Percentiles rank a stretch among this genome's conserved stretches.
Conservation (phyloP, 2,888 invertebrate genomes). For the Epistrophella euchroma region DNA sequence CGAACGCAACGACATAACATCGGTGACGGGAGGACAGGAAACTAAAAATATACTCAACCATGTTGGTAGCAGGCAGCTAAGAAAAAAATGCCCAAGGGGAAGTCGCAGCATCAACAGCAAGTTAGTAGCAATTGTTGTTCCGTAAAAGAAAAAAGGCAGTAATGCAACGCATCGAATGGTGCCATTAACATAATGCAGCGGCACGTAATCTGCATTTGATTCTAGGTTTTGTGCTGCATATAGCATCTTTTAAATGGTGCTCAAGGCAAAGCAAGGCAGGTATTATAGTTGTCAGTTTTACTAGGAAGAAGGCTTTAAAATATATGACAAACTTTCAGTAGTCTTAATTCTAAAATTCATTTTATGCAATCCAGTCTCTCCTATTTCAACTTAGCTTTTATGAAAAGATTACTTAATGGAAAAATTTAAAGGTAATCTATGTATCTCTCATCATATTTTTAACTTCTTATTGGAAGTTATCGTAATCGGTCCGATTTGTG, state of each 20-base stretch:
- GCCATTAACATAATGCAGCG: constrained; percentile 68
- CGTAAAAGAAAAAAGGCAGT: constrained; percentile 28
- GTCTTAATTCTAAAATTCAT: no score
- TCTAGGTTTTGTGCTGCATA: constrained; percentile 48
- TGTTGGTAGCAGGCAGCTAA: neutral
- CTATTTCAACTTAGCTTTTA: no score
- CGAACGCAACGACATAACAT: constrained; percentile 58
- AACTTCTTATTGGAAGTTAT: no score
- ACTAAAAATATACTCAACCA: constrained; percentile 11
- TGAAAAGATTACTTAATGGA: no score
- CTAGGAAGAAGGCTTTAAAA: neutral
- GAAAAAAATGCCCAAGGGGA: constrained; percentile 18
- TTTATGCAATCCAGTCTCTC: no score
- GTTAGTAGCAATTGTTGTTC: neutral
- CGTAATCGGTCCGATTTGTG: no score
- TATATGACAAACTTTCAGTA: no score
- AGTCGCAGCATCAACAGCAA: constrained; percentile 26
- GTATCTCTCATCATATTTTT: no score
- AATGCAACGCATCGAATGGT: constrained; percentile 62
- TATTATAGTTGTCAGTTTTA: constrained; percentile 27
- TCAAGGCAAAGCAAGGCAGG: neutral
- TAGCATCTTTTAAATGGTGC: constrained; percentile 50
- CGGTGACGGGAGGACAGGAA: constrained; percentile 32
- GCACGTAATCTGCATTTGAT: constrained; percentile 70
- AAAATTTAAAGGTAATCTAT: no score